Evolutionary conservation across 2,797 vertebrate genomes (phyloP).

Genomic region (Hydrolagus colliei): DNA sequence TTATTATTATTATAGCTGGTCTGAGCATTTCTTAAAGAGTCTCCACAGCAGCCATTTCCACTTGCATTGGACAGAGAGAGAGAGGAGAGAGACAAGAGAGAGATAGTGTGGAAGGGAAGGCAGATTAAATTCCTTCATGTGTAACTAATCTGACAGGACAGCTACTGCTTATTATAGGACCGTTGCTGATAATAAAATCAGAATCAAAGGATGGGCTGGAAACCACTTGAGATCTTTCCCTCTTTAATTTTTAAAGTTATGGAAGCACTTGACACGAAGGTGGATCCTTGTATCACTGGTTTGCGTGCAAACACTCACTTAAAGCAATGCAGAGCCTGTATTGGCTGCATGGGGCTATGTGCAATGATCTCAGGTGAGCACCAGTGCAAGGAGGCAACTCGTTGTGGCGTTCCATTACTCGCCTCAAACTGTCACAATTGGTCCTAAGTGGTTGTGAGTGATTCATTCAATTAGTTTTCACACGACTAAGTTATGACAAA

Average conservation of each 20-base stretch:
- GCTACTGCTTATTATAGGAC: conserved; percentile 80
- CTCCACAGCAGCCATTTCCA: conserved; percentile 50
- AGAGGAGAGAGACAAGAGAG: conserved; percentile 37
- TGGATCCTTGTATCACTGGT: conserved; percentile 72
- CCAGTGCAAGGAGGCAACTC: conserved; percentile 51
- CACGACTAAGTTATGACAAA: conserved; percentile 59
- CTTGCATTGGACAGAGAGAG: conserved; percentile 41
- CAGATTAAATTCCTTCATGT: conserved; percentile 48
- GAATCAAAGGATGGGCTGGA: conserved; percentile 72
- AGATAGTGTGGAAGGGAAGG: conserved; percentile 41
- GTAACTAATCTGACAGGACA: conserved; percentile 84
- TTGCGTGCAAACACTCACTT: conserved; percentile 83
- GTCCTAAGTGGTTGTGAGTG: conserved; percentile 59
- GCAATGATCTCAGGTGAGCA: conserved; percentile 59
- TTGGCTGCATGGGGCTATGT: conserved; percentile 33
- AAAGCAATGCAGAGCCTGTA: conserved; percentile 48
- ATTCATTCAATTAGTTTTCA: conserved; percentile 70
- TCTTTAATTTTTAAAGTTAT: conserved; percentile 87
- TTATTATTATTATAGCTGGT: conserved; percentile 28
- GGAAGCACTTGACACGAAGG: conserved; percentile 76
- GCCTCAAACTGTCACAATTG: conserved; percentile 48
- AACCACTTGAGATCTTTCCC: conserved; percentile 59
- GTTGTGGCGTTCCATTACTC: conserved; percentile 57
- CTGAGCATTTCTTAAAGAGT: conserved; percentile 42
- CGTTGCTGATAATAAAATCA: conserved; percentile 78